Base-by-base conservation (phyloP, 2,888 invertebrate genomes). In the Lochmaea capreae region DNA sequence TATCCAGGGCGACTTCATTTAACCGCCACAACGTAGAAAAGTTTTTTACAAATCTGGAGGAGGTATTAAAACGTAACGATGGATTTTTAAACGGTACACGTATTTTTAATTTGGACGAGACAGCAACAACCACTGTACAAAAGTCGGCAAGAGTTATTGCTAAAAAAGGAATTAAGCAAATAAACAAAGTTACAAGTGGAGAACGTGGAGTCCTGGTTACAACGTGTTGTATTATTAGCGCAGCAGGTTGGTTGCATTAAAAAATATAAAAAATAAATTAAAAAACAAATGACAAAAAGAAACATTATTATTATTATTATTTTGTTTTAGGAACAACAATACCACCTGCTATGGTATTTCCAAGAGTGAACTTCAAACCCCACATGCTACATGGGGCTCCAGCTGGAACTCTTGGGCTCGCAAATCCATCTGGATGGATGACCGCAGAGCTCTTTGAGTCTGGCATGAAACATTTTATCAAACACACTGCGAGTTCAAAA, bases 191-290 rank as follows among this genome's bases (percentile, higher is more conserved):
- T 11, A 65, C 65, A 46, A 65, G 65, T 26, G 49, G 49, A 11
- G 65, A 65, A 65, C 49, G 65, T 14, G 65, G 22, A 22, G 33
- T 65, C 6, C 49, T 65, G 43, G 33, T 65, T 16, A 65, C 65
- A 18, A 65, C 65, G 22, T 65, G 52, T 42, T 65, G 65, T 26
- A 52, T 65, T 18, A 26, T 65, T 10, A 52, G 22, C n/a, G 52
- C 52, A 65, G 22, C 65, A n/a, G n/a, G n/a, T n/a, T n/a, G n/a
- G n/a, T n/a, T n/a, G n/a, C n/a, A n/a, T n/a, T n/a, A n/a, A n/a
- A n/a, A n/a, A n/a, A n/a, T n/a, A n/a, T n/a, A n/a, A n/a, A n/a
- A n/a, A n/a, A n/a, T n/a, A n/a, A n/a, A n/a, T n/a, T n/a, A n/a
- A n/a, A n/a, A n/a, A n/a, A n/a, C n/a, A n/a, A n/a, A n/a, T n/a